A percentile compares a stretch with the other conserved stretches of the same genome.
phyloP scores from a whole-genome alignment of 2,888 invertebrate genomes.

The Plemyria rubiginata region DNA sequence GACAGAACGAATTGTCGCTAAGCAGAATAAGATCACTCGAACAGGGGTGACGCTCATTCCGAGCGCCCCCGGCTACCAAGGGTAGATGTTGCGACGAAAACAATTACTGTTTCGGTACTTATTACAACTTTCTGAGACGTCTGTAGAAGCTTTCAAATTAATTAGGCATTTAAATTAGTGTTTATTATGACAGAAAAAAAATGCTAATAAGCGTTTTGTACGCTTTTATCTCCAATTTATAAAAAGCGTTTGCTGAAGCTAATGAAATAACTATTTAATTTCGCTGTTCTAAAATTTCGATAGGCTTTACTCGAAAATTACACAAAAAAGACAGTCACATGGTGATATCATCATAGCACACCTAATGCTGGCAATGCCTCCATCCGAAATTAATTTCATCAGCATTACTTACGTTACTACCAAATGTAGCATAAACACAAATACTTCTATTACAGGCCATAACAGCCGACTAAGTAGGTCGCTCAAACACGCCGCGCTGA shows the following conservation, averaged over 20 bases:
- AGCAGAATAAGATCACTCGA: slow-evolving; percentile 30
- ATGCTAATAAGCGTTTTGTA: slow-evolving; percentile 1
- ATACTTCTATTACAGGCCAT: slow-evolving; percentile 21
- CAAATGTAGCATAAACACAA: slow-evolving; percentile 30
- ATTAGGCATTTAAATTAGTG: slow-evolving; percentile 6
- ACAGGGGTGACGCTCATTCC: slow-evolving; percentile 15
- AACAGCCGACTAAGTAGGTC: slow-evolving; percentile 34
- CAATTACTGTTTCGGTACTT: slow-evolving; percentile 29
- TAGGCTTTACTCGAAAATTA: too few relatives aligned
- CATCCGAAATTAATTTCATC: slow-evolving; percentile 9
- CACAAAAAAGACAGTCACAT: neutral
- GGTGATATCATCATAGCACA: neutral
- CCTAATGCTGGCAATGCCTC: neutral
- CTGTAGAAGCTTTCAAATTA: slow-evolving; percentile 14
- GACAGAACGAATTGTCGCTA: slow-evolving; percentile 20
- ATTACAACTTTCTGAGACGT: slow-evolving; percentile 22
- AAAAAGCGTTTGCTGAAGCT: neutral
- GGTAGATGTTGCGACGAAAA: slow-evolving; percentile 26
- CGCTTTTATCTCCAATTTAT: neutral
- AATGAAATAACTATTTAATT: neutral
- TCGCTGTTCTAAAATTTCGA: neutral
- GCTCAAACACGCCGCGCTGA: slow-evolving; percentile 39
- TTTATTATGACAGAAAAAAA: slow-evolving; percentile 1
- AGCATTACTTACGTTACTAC: slow-evolving; percentile 8
- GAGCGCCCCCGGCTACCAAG: slow-evolving; percentile 17